Evolutionary conservation across 1,140 invertebrate genomes (phyloP).

Genomic region (Saxidomus purpurata): DNA sequence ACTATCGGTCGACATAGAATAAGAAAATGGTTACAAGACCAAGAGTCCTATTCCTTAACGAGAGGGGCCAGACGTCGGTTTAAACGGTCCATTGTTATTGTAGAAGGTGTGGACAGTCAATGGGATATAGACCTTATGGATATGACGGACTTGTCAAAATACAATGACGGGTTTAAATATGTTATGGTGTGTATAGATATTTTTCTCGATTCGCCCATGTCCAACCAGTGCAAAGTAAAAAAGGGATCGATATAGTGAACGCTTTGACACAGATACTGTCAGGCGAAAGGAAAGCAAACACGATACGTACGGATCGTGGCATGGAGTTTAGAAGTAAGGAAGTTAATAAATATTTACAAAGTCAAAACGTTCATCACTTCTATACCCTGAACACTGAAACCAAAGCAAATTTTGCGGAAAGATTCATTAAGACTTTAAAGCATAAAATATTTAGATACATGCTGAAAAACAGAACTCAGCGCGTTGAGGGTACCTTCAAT

Average conservation of each 20-base stretch:
- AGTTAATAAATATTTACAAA: slow-evolving; percentile 7
- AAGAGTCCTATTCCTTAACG: slow-evolving; percentile 53
- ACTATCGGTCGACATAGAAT: slow-evolving; percentile 50
- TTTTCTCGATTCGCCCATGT: slow-evolving; percentile 2
- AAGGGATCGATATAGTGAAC: not conserved
- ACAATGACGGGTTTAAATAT: slow-evolving; percentile 34
- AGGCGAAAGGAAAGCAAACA: not conserved
- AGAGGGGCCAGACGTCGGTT: slow-evolving; percentile 21
- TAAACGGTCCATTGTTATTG: not conserved
- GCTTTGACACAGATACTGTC: not conserved
- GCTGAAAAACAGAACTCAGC: not conserved
- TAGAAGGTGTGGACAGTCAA: slow-evolving; percentile 4
- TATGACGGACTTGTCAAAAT: not conserved
- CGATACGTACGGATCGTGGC: slow-evolving; percentile 8
- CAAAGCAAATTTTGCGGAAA: slow-evolving; percentile 31
- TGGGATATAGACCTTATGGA: slow-evolving; percentile 55
- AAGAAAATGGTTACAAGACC: slow-evolving; percentile 55
- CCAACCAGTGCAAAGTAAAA: slow-evolving; percentile 25
- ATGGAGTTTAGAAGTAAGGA: slow-evolving; percentile 31
- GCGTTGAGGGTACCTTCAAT: slow-evolving; percentile 20
- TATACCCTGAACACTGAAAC: slow-evolving; percentile 3
- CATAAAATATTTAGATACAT: slow-evolving; percentile 45
- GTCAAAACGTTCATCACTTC: slow-evolving; percentile 5
- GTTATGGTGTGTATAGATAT: slow-evolving; percentile 29
- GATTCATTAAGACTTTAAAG: slow-evolving; percentile 43